Base-by-base conservation (phyloP, 2,888 invertebrate species). In the Neria commutata region DNA sequence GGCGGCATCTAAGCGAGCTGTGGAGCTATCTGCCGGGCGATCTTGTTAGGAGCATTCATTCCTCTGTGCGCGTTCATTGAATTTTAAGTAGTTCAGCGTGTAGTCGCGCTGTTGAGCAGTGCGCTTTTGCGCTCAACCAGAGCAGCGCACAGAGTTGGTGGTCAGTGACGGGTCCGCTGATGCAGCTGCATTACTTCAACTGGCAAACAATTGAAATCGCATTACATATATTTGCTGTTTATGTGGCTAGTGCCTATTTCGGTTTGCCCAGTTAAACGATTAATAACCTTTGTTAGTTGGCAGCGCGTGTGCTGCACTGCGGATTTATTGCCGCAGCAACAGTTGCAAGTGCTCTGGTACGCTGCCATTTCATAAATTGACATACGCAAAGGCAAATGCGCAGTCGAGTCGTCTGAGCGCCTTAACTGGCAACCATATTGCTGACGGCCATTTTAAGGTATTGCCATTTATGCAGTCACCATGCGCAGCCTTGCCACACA, bases 11-110 rank as follows among this genome's bases (percentile, higher is more conserved):
- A n/a, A n/a, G n/a, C n/a, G n/a, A n/a, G n/a, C 42, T 29, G 29
- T 29, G 17, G 54, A 48, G 34, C 23, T 50, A 45, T 50, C 54
- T 34, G 14, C 25, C 29, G 25, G 37, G 40, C 49, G 42, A 58
- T 58, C 58, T 58, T 58, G 58, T 58, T 58, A 54, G 54, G 50
- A 34, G 45, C 34, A 37, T 48, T n/a, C n/a, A n/a, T n/a, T n/a
- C n/a, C n/a, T n/a, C n/a, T 48, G 42, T 54, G 53, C 50, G 33
- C 52, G 47, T 37, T 26, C 57, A 51, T 46, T 46, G 56, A 47
- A 55, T 55, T 34, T 37, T 47, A 54, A 54, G 47, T 47, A 47
- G 54, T 46, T n/a, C 37, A n/a, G 11, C 4, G 5, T 19, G 42
- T 17, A 8, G 42, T 11, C 37, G 37, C 29, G 4, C n/a, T 14